These are phyloP conservation scores for Plebejus argus DNA, from an alignment of 2,888 invertebrate genomes.

Conservation along the genomic window DNA sequence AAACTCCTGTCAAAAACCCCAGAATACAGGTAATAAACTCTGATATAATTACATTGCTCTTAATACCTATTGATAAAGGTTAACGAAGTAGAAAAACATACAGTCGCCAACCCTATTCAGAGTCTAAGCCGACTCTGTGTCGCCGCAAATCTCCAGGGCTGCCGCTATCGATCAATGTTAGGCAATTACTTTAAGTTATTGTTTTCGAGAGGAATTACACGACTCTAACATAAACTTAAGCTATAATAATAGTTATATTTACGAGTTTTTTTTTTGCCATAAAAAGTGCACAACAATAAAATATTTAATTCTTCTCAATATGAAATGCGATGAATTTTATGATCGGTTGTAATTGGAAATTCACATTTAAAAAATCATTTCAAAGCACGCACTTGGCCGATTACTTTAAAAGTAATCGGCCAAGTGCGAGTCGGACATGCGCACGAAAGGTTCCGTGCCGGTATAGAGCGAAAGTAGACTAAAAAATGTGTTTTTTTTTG, in stretches of 20 bases:
- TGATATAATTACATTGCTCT: neutral
- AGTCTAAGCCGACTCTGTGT: slow-evolving; percentile 49
- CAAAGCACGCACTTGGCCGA: no score
- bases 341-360: no score
- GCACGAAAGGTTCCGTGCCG: no score
- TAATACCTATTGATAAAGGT: slow-evolving; percentile 17
- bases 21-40: neutral
- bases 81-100: neutral
- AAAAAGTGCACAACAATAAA: neutral
- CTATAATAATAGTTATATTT: neutral
- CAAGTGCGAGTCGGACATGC: no score
- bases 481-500: no score
- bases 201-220: slow-evolving; percentile 13
- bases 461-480: no score
- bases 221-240: neutral
- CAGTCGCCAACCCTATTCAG: slow-evolving; percentile 43
- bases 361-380: no score
- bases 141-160: slow-evolving; percentile 48
- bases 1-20: neutral
- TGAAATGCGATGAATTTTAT: no score
- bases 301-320: no score
- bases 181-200: slow-evolving; percentile 24
- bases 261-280: neutral
- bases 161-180: slow-evolving; percentile 44
- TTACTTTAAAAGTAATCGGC: no score